These are phyloP conservation scores for Patiria pectinifera DNA, from an alignment of 53 echinoderm and acorn worm species.

Conservation along the genomic window DNA sequence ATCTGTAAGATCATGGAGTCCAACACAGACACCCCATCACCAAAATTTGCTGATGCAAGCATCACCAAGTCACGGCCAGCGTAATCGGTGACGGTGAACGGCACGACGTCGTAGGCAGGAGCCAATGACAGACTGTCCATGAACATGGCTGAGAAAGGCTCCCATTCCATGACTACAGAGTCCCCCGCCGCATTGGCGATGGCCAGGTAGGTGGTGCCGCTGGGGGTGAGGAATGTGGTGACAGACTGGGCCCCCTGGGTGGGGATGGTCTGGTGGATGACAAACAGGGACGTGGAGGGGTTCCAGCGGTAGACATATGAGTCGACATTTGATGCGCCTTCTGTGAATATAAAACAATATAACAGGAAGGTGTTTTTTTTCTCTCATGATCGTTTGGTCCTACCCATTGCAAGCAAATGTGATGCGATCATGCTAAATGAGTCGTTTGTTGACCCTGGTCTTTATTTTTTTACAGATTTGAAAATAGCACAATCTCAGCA, in stretches of 20 bases:
- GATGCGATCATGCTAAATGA: too few relatives aligned
- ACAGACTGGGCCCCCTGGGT: constrained; percentile 82
- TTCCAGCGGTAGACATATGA: constrained; percentile 91
- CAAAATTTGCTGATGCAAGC: constrained; percentile 70
- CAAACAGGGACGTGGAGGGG: constrained; percentile 66
- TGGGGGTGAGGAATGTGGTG: constrained; percentile 65
- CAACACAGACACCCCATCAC: constrained; percentile 59
- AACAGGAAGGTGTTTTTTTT: neutral
- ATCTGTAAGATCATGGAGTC: constrained; percentile 73
- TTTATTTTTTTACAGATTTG: too few relatives aligned
- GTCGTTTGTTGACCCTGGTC: too few relatives aligned
- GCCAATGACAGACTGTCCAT: constrained; percentile 51
- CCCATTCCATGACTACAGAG: constrained; percentile 80
- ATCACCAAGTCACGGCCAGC: constrained; percentile 42
- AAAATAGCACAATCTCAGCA: too few relatives aligned
- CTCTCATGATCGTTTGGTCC: too few relatives aligned
- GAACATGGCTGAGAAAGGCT: constrained; percentile 81
- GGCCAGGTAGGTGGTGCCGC: constrained; percentile 75
- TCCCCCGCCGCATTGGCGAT: constrained; percentile 71
- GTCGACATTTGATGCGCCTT: constrained; percentile 64
- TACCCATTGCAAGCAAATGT: too few relatives aligned
- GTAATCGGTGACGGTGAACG: constrained; percentile 46
- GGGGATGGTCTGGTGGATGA: constrained; percentile 80
- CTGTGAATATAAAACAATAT: constrained; percentile 44
- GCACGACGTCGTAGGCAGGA: constrained; percentile 62